Conservation (phyloP, 2,888 invertebrate species). For the Drosophila imparisetae region DNA sequence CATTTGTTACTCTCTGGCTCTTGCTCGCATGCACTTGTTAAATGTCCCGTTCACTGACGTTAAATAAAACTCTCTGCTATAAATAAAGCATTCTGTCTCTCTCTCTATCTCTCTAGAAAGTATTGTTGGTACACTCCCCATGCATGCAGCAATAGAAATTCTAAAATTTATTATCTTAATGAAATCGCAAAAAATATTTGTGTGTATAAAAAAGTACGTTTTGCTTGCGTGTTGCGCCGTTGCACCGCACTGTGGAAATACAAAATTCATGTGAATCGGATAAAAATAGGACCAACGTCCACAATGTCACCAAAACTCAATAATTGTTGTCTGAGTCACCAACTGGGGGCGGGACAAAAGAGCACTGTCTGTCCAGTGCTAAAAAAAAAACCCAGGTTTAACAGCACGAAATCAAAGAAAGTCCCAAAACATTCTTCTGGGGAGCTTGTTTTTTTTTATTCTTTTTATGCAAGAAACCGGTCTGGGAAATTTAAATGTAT, state of each 20-base stretch:
- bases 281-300: conserved; percentile 6
- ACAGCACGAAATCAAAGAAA: conserved; percentile 34
- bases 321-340: conserved; percentile 33
- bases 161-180: conserved; percentile 1
- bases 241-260: conserved; percentile 22
- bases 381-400: conserved; percentile 39
- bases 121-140: not conserved
- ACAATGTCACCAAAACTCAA: conserved; percentile 25
- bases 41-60: conserved; percentile 26
- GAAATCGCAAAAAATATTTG: not conserved
- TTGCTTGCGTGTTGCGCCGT: conserved; percentile 4
- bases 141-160: conserved; percentile 8
- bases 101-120: conserved; percentile 3
- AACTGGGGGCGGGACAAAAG: not conserved
- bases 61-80: not conserved
- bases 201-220: not conserved
- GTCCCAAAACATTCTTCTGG: conserved; percentile 4
- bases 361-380: not conserved
- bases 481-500: conserved; percentile 18
- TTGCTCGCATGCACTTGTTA: conserved; percentile 1
- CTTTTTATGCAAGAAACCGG: conserved; percentile 40
- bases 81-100: not conserved
- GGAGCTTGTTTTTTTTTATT: not conserved
- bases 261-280: conserved; percentile 24
- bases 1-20: not conserved